Percentiles rank a stretch among this genome's conserved stretches.
phyloP scores from a whole-genome alignment of 2,113 vertebrate genomes.

The Mastomys coucha region DNA sequence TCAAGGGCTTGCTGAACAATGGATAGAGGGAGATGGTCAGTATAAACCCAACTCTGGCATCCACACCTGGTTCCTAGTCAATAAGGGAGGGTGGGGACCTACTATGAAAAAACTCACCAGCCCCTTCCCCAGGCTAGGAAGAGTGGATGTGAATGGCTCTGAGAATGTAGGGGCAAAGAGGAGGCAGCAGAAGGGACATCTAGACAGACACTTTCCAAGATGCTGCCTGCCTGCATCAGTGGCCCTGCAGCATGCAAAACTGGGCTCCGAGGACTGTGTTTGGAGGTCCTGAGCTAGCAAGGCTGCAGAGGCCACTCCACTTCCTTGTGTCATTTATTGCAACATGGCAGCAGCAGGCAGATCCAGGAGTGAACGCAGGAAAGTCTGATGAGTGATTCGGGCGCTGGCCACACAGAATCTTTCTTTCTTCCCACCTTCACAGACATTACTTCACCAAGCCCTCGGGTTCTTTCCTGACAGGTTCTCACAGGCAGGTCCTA shows the following conservation, averaged over 20 bases:
- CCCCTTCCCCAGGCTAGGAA: not conserved
- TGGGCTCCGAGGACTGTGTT: not conserved
- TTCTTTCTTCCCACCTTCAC: constrained; percentile 9
- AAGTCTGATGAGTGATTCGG: constrained; percentile 36
- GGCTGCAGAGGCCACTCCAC: not conserved
- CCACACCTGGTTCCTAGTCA: not conserved
- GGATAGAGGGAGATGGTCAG: not conserved
- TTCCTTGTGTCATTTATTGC: not conserved
- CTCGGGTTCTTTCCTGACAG: constrained; percentile 17
- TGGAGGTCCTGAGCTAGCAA: not conserved
- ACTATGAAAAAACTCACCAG: not conserved
- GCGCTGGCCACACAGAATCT: not conserved
- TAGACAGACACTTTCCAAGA: not conserved
- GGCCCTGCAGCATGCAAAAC: not conserved
- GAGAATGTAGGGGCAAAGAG: not conserved
- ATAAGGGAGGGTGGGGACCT: not conserved
- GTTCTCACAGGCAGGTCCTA: not conserved
- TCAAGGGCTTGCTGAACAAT: not conserved
- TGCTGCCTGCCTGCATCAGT: not conserved
- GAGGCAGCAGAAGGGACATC: not conserved
- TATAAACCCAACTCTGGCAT: not conserved
- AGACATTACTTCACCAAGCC: constrained; percentile 54
- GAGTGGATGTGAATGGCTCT: not conserved
- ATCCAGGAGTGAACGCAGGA: constrained; percentile 23
- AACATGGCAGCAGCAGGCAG: constrained; percentile 16